Conservation (phyloP, 2,113 vertebrate genomes). For the Trachemys scripta region DNA sequence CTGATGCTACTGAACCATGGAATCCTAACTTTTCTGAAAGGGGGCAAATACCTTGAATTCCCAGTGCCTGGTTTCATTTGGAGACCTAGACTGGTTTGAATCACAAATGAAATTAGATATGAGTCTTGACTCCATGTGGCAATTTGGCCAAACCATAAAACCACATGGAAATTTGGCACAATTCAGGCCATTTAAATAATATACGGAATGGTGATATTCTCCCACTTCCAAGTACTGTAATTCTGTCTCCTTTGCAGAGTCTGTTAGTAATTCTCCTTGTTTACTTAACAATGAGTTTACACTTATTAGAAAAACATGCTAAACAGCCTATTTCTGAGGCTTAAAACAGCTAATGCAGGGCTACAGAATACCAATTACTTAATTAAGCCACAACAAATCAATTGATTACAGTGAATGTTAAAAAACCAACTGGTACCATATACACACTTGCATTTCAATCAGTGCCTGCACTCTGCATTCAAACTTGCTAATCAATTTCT, state of each 20-base stretch:
- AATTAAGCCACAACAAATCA: neutral
- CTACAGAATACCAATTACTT: constrained; percentile 31
- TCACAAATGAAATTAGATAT: neutral
- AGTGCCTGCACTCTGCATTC: neutral
- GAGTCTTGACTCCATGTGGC: neutral
- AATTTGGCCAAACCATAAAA: neutral
- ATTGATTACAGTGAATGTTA: neutral
- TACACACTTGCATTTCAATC: constrained; percentile 33
- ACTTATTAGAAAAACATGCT: constrained; percentile 1
- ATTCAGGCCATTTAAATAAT: neutral
- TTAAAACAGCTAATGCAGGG: neutral
- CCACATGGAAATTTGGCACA: neutral
- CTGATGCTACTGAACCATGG: neutral
- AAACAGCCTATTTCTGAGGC: neutral
- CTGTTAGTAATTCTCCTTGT: neutral
- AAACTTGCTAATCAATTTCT: neutral
- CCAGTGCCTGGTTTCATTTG: neutral
- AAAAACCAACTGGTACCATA: neutral
- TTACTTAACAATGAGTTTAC: neutral
- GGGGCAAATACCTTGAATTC: neutral
- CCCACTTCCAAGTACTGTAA: neutral
- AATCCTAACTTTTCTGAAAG: neutral
- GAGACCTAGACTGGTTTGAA: neutral
- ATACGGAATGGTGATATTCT: neutral
- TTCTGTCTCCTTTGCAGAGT: neutral